Evolutionary conservation across 2,888 invertebrate species (phyloP), one percentile per base, ranked within the genome.

Genomic region (Cephus runcator): DNA sequence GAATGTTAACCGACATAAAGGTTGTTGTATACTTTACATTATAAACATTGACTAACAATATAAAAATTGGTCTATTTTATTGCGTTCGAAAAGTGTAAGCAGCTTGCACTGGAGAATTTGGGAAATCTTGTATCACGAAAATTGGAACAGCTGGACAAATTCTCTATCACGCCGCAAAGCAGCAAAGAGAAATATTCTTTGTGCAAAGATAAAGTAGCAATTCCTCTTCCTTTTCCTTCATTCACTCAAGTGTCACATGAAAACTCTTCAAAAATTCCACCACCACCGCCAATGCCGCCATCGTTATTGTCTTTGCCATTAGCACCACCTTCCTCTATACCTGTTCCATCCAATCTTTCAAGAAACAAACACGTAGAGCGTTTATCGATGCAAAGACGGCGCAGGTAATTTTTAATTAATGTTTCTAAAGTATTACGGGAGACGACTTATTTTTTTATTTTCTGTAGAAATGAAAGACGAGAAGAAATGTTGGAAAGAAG

Each of bases 91-190:
- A 76, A 89, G 89, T 85, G 85, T 77, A 90, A 88, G 78, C 85
- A 89, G 77, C 71, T 86, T 12, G 88, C 88, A 3, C 73, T 89
- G 40, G 86, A 88, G 75, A 84, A 87, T 79, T 83, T 89, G 74
- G 83, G 80, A 73, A 81, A 83, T 69, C 76, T 90, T 33, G 82
- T 86, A 71, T 80, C 86, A n/a, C 84, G 85, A 76, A 86, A 85
- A 78, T 79, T 88, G 34, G 80, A 76, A 34, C 34, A 33, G 33
- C 31, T 31, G 6, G 12, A 71, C 1, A 34, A 31, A 33, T 71
- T 71, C 4, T 71, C 15, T 31, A 12, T 34, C n/a, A 12, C 73
- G 12, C 6, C 36, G 74, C 23, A 23, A 74, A 74, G 34, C 4
- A 74, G 35, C 23, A n/a, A 30, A 12, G 73, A 76, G 3, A 76